Evolutionary conservation across 2,113 vertebrate genomes (phyloP), one percentile per base, ranked within the genome.

Genomic region (Pedionomus torquatus): DNA sequence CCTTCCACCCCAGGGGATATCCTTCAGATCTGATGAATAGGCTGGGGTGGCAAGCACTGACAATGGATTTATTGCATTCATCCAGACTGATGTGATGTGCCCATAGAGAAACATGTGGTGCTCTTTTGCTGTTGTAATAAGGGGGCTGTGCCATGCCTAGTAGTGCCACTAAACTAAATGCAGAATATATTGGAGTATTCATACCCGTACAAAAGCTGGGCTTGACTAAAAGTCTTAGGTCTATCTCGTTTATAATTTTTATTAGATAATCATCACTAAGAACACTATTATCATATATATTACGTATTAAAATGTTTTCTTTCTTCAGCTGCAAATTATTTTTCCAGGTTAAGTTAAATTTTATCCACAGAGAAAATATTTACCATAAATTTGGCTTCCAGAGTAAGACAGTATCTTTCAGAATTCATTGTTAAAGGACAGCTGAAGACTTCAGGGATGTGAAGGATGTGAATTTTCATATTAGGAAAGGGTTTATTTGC

Each of bases 91-190:
- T 33, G 30, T 2, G 0, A 35, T 3, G 2, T 83, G 21, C 21
- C 21, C 0, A 0, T 24, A 49, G 35, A 86, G 20, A 72, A 51
- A 41, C 11, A 7, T 0, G 16, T 30, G 17, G 8, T 15, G 10
- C 5, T 55, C 17, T 68, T 82, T 72, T 72, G 46, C 31, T 83
- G 19, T 18, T 83, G 31, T 54, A 46, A 33, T 11, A 55, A 44
- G 10, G 19, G 31, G 24, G 6, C 35, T 64, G 19, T 78, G 31
- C 28, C 51, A 43, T 57, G 18, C 28, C 30, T 46, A 79, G 46
- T 13, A 63, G 37, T 31, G 46, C 5, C 41, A 12, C n/a, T 52
- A 41, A 71, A 84, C 23, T 48, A 52, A n/a, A 71, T 3, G 4
- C 37, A 80, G 20, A 52, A 39, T 41, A 31, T 85, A 28, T 31